phyloP scores from a whole-genome alignment of 2,888 invertebrate species.

The Pogonocherus hispidulus region DNA sequence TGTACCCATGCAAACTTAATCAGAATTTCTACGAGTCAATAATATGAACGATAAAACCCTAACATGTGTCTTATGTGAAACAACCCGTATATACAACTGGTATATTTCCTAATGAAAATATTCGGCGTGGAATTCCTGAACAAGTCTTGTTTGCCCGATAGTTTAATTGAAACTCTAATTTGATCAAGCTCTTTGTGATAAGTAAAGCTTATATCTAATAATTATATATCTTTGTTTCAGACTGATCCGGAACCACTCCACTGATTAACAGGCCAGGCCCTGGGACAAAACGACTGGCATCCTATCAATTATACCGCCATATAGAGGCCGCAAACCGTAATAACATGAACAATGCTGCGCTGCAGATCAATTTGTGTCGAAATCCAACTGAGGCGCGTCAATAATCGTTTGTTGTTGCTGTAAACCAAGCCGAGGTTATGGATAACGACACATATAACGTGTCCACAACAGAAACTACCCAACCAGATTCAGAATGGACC shows the following conservation, averaged over 20 bases:
- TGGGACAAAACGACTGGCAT: neutral
- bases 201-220: too few species aligned
- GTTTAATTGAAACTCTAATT: too few species aligned
- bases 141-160: too few species aligned
- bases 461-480: slow-evolving; percentile 37
- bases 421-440: slow-evolving; percentile 20
- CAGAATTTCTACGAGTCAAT: too few species aligned
- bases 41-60: too few species aligned
- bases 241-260: slow-evolving; percentile 16
- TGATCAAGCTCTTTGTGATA: too few species aligned
- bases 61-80: too few species aligned
- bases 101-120: too few species aligned
- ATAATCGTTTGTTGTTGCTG: slow-evolving; percentile 20
- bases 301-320: neutral
- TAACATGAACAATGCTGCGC: slow-evolving; percentile 41
- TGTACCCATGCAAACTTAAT: too few species aligned
- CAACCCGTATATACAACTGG: too few species aligned
- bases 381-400: slow-evolving; percentile 22
- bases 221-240: slow-evolving; percentile 39
- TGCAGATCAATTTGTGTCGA: slow-evolving; percentile 33
- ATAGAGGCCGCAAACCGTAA: slow-evolving; percentile 15
- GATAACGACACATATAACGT: slow-evolving; percentile 29
- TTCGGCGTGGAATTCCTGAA: too few species aligned
- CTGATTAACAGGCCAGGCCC: neutral
- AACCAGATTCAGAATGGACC: slow-evolving; percentile 68